Evolutionary conservation across 2,797 vertebrate genomes (phyloP).

Genomic region (Enteromius argenteus): DNA sequence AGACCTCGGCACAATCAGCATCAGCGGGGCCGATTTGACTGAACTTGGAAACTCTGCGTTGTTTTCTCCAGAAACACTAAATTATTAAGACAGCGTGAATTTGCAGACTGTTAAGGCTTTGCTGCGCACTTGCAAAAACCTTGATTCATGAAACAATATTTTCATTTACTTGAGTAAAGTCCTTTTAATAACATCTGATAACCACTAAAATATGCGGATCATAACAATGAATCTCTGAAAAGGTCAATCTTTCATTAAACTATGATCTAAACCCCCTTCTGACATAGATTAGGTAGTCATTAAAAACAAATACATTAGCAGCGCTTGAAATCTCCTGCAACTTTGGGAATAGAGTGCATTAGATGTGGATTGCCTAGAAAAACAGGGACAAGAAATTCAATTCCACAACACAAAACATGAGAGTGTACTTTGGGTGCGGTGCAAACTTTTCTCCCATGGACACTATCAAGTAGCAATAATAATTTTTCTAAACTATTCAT

Average conservation of each 20-base stretch:
- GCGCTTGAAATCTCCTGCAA: conserved; percentile 40
- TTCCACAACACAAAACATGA: conserved; percentile 59
- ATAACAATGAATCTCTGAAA: conserved; percentile 49
- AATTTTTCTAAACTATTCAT: conserved; percentile 58
- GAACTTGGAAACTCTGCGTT: background rate
- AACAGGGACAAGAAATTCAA: conserved; percentile 59
- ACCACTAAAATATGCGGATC: conserved; percentile 46
- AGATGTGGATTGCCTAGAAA: conserved; percentile 53
- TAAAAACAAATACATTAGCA: conserved; percentile 53
- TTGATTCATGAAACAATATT: conserved; percentile 62
- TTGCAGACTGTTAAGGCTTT: conserved; percentile 27
- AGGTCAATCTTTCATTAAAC: conserved; percentile 37
- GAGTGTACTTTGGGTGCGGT: conserved; percentile 50
- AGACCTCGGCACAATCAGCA: conserved; percentile 36
- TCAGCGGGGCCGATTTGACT: conserved; percentile 7
- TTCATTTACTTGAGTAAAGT: conserved; percentile 56
- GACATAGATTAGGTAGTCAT: conserved; percentile 47
- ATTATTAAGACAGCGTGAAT: conserved; percentile 38
- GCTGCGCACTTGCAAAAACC: conserved; percentile 42
- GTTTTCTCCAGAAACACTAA: conserved; percentile 19
- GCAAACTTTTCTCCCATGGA: conserved; percentile 63
- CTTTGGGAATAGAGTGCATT: conserved; percentile 35
- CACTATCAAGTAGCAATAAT: conserved; percentile 63
- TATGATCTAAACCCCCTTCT: conserved; percentile 29
- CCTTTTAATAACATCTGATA: conserved; percentile 57